phyloP scores from a whole-genome alignment of 2,888 invertebrate species.

The Caenorhabditis virilis region DNA sequence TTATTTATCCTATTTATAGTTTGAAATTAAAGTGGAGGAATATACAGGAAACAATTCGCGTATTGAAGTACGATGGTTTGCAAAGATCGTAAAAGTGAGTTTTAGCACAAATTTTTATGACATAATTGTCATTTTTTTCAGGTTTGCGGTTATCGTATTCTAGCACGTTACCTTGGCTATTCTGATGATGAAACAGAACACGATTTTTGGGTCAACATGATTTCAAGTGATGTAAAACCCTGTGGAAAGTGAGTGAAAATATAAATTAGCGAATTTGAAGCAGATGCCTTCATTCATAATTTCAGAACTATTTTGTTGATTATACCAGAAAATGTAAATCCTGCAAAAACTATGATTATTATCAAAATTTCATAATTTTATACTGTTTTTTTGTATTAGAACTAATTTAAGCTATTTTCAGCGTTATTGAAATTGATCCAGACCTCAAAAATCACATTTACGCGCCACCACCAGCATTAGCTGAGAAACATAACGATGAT shows the following conservation, averaged over 20 bases:
- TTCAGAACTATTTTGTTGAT: no score
- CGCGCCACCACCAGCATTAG: not conserved
- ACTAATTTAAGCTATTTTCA: no score
- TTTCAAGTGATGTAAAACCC: conserved; percentile 90
- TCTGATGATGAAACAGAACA: conserved; percentile 79
- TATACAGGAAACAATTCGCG: conserved; percentile 18
- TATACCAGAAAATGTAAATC: no score
- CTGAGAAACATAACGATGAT: not conserved
- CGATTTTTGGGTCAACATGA: conserved; percentile 92
- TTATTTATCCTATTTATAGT: conserved; percentile 15
- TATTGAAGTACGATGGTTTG: conserved; percentile 79
- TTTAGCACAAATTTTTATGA: no score
- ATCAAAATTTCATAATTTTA: no score
- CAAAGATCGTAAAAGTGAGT: conserved; percentile 83
- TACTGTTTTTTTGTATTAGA: no score
- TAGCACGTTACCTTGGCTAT: conserved; percentile 85
- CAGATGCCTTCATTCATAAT: no score
- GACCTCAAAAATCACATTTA: not conserved
- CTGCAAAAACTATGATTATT: no score
- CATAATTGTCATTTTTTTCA: no score
- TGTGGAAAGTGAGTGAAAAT: conserved; percentile 80
- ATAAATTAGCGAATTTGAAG: no score
- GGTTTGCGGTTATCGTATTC: conserved; percentile 73
- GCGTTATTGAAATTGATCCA: not conserved
- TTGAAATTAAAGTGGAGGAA: conserved; percentile 28